A percentile compares a stretch with the other conserved stretches of the same genome.
Conservation (phyloP, 2,113 vertebrate species). For the Meles meles region DNA sequence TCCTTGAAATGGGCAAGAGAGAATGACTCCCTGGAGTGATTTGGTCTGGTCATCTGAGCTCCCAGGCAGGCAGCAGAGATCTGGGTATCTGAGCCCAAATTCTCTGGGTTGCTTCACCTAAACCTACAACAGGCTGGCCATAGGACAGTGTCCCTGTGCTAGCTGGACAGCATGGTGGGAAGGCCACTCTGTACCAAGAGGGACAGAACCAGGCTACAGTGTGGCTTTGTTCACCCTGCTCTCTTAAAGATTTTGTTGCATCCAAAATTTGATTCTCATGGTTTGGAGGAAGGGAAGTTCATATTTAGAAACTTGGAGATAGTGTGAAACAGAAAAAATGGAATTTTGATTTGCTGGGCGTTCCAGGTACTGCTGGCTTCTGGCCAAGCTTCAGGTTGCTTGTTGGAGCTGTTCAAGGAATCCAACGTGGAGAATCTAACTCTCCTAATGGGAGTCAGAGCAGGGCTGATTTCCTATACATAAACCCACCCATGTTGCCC, state of each 20-base stretch:
- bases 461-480: not conserved
- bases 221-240: not conserved
- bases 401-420: not conserved
- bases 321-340: slow-evolving; percentile 15
- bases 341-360: not conserved
- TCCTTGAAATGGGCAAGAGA: not conserved
- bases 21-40: not conserved
- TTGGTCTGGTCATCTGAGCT: not conserved
- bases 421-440: not conserved
- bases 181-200: not conserved
- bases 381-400: not conserved
- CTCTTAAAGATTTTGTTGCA: not conserved
- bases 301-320: slow-evolving; percentile 29
- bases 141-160: accelerated
- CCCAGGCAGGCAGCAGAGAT: not conserved
- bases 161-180: not conserved
- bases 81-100: not conserved
- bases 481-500: not conserved
- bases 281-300: not conserved
- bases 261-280: not conserved
- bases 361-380: not conserved
- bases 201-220: not conserved
- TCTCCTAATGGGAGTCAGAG: not conserved
- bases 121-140: not conserved
- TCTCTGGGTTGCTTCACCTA: not conserved